Base-by-base conservation (phyloP, 1,140 invertebrate species). In the Araneus ventricosus region DNA sequence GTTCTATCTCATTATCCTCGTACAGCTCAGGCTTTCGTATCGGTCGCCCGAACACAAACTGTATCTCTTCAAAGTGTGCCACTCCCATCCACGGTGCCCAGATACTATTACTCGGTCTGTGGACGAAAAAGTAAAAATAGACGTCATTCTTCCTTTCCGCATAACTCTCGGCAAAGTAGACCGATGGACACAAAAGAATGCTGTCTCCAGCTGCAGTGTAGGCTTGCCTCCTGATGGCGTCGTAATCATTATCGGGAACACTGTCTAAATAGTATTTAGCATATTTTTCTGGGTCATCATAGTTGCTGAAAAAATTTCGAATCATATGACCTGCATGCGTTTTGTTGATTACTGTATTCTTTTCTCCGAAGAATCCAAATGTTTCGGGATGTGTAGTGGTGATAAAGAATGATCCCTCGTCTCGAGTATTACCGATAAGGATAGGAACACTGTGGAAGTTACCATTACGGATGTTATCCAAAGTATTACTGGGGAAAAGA, bases 1-100 rank as follows among this genome's bases (percentile, higher is more conserved):
- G 61, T 22, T 30, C 14, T 41, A 61, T 7, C 30, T 94, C 94
- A 14, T 70, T n/a, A 22, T 17, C 20, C 1, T 45, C 59, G 70
- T 94, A 94, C n/a, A 75, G 24, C 10, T 90, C 52, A 0, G 89
- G 84, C 14, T 80, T 57, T 30, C 80, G 67, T 27, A 94, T 24
- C 7, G 94, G 94, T 27, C 34, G 30, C 2, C 94, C 94, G 75
- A 94, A 94, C 7, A 94, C 94, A 80, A 94, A 94, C 30, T 94
- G 94, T 1, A 94, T 90, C 59, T 94, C 94, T 5, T 94, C 94
- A 45, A 93, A 94, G 57, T 94, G 93, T 2, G 63, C 52, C 0
- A 85, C 88, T 17, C 94, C 94, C 41, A 94, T 84, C 94, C 94
- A 94, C 1, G 84, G 67, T 5, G 80, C 88, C 45, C 61, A 94